Percentiles rank a stretch among this genome's conserved stretches.
These are phyloP conservation scores for Meleagris gallopavo DNA, from an alignment of 2,113 vertebrate genomes.

Conservation along the genomic window DNA sequence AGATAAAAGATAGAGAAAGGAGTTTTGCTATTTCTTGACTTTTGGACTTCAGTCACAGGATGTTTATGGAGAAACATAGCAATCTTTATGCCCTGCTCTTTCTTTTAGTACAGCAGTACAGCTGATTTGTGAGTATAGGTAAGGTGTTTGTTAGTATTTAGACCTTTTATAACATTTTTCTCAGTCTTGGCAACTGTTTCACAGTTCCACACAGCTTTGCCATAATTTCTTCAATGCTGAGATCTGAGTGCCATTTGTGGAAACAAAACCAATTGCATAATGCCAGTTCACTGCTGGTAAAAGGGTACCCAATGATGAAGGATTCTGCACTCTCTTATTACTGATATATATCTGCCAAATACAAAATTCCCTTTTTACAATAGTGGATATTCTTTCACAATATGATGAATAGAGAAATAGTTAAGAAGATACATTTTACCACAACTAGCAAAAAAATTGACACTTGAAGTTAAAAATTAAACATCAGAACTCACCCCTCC, in stretches of 20 bases:
- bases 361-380: background rate
- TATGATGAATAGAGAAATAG: background rate
- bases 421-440: background rate
- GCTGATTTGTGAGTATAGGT: background rate
- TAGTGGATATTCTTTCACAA: background rate
- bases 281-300: background rate
- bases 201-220: background rate
- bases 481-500: fast-evolving
- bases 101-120: fast-evolving
- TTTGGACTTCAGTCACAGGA: background rate
- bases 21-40: background rate
- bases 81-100: background rate
- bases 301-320: too few relatives aligned
- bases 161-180: background rate
- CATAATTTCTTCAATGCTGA: background rate
- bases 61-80: background rate
- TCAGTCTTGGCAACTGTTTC: background rate
- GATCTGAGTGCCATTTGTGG: background rate
- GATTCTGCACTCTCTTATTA: background rate
- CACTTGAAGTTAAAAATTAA: background rate
- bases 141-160: background rate
- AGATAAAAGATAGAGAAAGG: background rate
- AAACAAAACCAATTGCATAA: background rate
- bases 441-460: background rate
- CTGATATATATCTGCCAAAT: background rate